These are phyloP conservation scores for Trichechus manatus DNA, from an alignment of 2,113 vertebrate species.

Conservation along the genomic window DNA sequence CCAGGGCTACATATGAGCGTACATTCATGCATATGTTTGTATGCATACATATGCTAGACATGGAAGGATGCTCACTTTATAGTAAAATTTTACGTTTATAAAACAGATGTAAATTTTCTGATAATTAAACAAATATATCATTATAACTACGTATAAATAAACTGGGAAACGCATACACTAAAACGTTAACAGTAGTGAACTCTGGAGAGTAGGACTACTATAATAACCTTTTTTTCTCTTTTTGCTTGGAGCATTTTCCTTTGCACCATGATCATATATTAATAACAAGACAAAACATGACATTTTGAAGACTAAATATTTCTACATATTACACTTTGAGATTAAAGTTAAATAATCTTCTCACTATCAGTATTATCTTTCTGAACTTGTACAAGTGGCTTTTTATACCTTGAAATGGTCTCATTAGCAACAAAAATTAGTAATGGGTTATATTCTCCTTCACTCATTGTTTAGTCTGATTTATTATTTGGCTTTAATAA, in stretches of 20 bases:
- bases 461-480: not conserved
- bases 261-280: not conserved
- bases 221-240: not conserved
- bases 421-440: conserved; percentile 42
- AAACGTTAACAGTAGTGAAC: not conserved
- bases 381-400: not conserved
- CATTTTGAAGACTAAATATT: conserved; percentile 2
- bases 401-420: conserved; percentile 34
- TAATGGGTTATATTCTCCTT: not conserved
- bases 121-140: conserved; percentile 26
- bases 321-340: not conserved
- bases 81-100: conserved; percentile 16
- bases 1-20: not conserved
- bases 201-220: not conserved
- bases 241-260: not conserved
- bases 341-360: conserved; percentile 4
- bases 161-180: not conserved
- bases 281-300: not conserved
- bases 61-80: not conserved
- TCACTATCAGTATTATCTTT: not conserved
- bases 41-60: not conserved
- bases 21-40: not conserved
- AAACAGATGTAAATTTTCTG: not conserved
- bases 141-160: not conserved
- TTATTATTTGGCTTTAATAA: not conserved